A percentile compares a stretch with the other conserved stretches of the same genome.
These are phyloP conservation scores for Bufo bufo DNA, from an alignment of 2,113 vertebrate species.

Conservation along the genomic window DNA sequence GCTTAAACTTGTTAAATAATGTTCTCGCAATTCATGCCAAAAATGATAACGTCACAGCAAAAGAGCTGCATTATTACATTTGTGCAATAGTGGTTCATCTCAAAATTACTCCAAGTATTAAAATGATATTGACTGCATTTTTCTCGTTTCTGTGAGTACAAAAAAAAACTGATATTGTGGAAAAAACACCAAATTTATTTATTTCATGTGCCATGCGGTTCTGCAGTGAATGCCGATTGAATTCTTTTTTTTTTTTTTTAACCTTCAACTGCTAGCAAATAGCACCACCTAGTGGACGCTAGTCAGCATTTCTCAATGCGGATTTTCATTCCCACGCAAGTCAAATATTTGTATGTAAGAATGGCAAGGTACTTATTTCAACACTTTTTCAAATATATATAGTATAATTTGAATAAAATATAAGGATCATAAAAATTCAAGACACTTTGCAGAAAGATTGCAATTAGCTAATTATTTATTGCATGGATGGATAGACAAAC, in stretches of 20 bases:
- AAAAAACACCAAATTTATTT: slow-evolving; percentile 39
- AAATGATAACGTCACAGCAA: background rate
- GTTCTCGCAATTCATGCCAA: background rate
- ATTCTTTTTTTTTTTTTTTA: background rate
- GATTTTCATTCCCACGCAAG: background rate
- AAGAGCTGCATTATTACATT: slow-evolving; percentile 24
- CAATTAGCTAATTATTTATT: too few relatives aligned
- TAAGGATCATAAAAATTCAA: too few relatives aligned
- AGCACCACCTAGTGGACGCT: slow-evolving; percentile 11
- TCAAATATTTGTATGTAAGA: background rate
- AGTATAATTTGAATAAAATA: too few relatives aligned
- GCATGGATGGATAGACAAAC: too few relatives aligned
- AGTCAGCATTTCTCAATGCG: background rate
- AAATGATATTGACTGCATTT: slow-evolving; percentile 29
- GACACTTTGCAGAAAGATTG: too few relatives aligned
- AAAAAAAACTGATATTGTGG: slow-evolving; percentile 17
- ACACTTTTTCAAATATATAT: too few relatives aligned
- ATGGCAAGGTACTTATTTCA: background rate
- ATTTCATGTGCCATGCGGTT: slow-evolving; percentile 15
- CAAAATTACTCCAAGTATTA: slow-evolving; percentile 26
- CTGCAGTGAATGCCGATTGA: slow-evolving; percentile 17
- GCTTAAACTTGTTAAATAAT: background rate
- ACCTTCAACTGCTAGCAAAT: background rate
- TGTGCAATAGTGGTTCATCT: slow-evolving; percentile 22
- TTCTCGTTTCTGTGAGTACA: slow-evolving; percentile 17